A percentile compares a stretch with the other conserved stretches of the same genome.
Conservation (phyloP, 2,888 invertebrate species). For the Selenia dentaria region DNA sequence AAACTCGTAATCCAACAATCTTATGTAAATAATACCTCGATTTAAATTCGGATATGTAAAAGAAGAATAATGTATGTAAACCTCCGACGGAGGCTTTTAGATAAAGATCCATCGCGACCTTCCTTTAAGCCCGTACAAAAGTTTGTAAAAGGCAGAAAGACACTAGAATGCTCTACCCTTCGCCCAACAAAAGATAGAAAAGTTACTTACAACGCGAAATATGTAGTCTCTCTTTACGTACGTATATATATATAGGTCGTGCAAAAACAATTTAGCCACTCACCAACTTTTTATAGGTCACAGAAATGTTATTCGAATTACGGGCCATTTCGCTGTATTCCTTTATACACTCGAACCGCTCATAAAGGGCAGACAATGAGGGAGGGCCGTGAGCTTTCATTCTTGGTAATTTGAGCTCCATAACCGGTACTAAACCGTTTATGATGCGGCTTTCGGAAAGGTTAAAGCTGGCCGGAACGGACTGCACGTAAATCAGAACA, state of each 20-base stretch:
- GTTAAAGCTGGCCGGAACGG: constrained; percentile 71
- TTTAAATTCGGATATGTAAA: constrained; percentile 37
- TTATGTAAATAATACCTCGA: constrained; percentile 35
- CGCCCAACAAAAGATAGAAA: constrained; percentile 48
- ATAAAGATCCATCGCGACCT: constrained; percentile 52
- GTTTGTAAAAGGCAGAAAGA: constrained; percentile 45
- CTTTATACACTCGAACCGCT: constrained; percentile 72
- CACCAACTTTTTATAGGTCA: constrained; percentile 69
- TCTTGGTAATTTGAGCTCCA: constrained; percentile 76
- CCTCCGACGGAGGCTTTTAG: constrained; percentile 40
- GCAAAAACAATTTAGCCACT: constrained; percentile 60
- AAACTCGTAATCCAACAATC: constrained; percentile 23
- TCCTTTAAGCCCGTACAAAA: constrained; percentile 44
- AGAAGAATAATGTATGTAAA: constrained; percentile 38
- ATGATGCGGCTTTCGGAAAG: constrained; percentile 76
- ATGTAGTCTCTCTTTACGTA: constrained; percentile 24
- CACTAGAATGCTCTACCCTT: constrained; percentile 40
- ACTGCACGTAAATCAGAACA: constrained; percentile 65
- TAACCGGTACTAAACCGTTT: constrained; percentile 78
- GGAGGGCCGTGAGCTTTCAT: constrained; percentile 66
- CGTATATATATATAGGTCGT: constrained; percentile 35
- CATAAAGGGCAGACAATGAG: constrained; percentile 76
- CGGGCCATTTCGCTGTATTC: constrained; percentile 70
- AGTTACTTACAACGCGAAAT: constrained; percentile 47
- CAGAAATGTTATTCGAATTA: constrained; percentile 76